phyloP scores from a whole-genome alignment of 1,140 invertebrate genomes.

The Hypsibius dujardini region DNA sequence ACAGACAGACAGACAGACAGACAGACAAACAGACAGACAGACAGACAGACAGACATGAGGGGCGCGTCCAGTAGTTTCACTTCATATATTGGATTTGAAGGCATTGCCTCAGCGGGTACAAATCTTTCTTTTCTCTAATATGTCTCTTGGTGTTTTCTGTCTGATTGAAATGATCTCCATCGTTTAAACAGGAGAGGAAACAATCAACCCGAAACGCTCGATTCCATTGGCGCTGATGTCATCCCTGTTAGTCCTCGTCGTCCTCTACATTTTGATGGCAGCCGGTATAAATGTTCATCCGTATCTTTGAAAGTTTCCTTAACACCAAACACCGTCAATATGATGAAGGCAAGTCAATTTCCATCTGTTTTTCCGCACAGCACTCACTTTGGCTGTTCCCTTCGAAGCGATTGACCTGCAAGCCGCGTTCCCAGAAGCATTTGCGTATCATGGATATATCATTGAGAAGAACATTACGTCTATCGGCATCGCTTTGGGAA shows the following conservation, averaged over 20 bases:
- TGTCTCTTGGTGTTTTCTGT: no score
- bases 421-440: background rate
- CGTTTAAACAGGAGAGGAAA: background rate
- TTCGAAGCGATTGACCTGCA: background rate
- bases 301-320: no score
- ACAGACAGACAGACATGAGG: background rate
- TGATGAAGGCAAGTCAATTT: background rate
- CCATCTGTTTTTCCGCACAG: background rate
- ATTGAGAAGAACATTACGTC: background rate
- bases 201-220: background rate
- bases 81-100: constrained; percentile 6
- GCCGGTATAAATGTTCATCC: background rate
- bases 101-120: constrained; percentile 3
- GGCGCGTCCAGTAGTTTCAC: background rate
- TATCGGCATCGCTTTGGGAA: background rate
- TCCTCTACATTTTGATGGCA: background rate
- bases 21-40: no score
- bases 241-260: background rate
- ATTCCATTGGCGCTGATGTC: background rate
- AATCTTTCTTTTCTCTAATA: background rate
- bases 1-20: no score
- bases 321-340: no score
- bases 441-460: background rate
- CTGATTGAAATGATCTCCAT: no score
- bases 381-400: background rate